Percentiles rank a stretch among this genome's conserved stretches.
Conservation (phyloP, 2,113 vertebrate genomes). For the Hypanus sabinus region DNA sequence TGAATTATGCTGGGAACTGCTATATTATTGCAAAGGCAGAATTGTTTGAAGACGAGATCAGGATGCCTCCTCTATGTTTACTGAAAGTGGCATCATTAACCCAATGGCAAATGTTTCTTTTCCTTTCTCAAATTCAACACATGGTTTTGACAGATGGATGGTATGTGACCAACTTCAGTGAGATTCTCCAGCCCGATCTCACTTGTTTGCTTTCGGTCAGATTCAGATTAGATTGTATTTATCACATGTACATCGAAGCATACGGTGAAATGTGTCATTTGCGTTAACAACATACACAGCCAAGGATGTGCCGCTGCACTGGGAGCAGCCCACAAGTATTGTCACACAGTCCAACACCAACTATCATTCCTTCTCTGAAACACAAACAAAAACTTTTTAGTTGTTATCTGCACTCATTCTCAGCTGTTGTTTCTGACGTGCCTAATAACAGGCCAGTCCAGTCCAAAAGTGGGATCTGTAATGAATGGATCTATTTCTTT, state of each 20-base stretch:
- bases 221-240: too few species aligned
- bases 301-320: too few species aligned
- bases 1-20: not conserved
- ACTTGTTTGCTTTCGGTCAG: not conserved
- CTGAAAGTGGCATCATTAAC: not conserved
- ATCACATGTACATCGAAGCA: too few species aligned
- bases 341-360: too few species aligned
- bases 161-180: not conserved
- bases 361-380: not conserved
- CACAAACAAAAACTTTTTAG: not conserved
- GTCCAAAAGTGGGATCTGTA: not conserved
- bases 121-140: not conserved
- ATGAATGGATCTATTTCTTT: too few species aligned
- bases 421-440: not conserved
- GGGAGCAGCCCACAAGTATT: too few species aligned
- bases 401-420: not conserved
- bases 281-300: too few species aligned
- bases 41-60: not conserved
- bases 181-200: not conserved
- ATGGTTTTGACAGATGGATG: not conserved
- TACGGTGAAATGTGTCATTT: too few species aligned
- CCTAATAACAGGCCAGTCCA: not conserved
- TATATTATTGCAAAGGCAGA: not conserved
- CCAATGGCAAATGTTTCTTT: not conserved
- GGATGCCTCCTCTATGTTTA: not conserved